These are phyloP conservation scores for Drosophila leonis DNA, from an alignment of 2,888 invertebrate species.

Conservation along the genomic window DNA sequence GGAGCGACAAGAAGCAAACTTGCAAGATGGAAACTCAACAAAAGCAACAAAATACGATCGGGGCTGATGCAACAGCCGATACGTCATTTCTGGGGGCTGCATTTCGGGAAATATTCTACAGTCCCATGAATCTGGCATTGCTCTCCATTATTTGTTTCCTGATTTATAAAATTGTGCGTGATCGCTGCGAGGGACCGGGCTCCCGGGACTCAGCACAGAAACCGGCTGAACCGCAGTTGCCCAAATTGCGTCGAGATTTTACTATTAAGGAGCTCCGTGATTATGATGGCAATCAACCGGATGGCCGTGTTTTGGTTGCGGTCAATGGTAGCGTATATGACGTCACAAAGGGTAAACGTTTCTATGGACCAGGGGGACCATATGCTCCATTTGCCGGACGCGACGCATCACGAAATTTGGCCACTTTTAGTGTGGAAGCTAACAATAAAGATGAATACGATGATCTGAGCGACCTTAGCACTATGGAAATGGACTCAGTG, in stretches of 20 bases:
- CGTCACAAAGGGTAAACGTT: conserved; percentile 94
- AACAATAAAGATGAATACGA: conserved; percentile 95
- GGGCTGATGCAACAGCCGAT: conserved; percentile 48
- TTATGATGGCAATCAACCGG: conserved; percentile 94
- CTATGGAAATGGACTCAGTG: conserved; percentile 97
- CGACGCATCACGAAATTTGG: conserved; percentile 97
- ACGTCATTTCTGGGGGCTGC: conserved; percentile 74
- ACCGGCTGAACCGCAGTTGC: conserved; percentile 88
- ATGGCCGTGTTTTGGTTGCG: conserved; percentile 95
- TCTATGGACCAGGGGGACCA: conserved; percentile 98
- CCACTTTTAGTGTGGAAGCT: conserved; percentile 94
- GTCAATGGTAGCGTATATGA: conserved; percentile 98
- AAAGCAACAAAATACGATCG: conserved; percentile 35
- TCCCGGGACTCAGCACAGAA: conserved; percentile 47
- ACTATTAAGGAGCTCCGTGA: conserved; percentile 93
- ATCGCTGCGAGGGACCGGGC: conserved; percentile 85
- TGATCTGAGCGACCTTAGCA: conserved; percentile 96
- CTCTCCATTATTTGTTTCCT: conserved; percentile 90
- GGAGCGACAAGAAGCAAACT: conserved; percentile 11
- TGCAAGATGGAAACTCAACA: conserved; percentile 40
- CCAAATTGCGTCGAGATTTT: conserved; percentile 95
- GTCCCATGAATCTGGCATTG: conserved; percentile 90
- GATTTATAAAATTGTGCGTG: conserved; percentile 91
- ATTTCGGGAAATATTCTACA: conserved; percentile 88
- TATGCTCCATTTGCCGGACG: conserved; percentile 97